A percentile compares a stretch with the other conserved stretches of the same genome.
These are phyloP conservation scores for Vannuccia rotundouncinata DNA, from an alignment of 2,888 invertebrate genomes.

Conservation along the genomic window DNA sequence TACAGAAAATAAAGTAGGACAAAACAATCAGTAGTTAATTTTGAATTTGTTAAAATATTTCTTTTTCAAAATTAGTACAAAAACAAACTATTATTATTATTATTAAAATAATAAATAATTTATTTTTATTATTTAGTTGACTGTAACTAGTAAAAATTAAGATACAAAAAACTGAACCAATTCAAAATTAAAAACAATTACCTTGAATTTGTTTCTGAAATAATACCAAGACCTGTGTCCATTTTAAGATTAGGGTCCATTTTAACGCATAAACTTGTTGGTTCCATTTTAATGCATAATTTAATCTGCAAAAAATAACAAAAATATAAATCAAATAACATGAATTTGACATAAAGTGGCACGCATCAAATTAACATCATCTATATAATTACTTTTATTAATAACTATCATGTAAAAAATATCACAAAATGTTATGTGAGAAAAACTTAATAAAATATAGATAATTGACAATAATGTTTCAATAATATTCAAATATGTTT, in stretches of 20 bases:
- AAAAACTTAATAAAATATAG: too few species aligned
- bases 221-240: neutral
- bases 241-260: neutral
- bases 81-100: neutral
- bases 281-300: neutral
- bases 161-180: too few species aligned
- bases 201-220: neutral
- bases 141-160: too few species aligned
- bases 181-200: neutral
- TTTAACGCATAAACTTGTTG: neutral
- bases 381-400: too few species aligned
- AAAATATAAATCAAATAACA: neutral
- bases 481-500: too few species aligned
- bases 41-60: neutral
- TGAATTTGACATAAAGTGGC: too few species aligned
- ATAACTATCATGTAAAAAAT: too few species aligned
- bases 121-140: too few species aligned
- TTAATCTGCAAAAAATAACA: neutral
- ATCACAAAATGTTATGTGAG: too few species aligned
- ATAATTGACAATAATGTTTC: too few species aligned
- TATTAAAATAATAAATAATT: neutral
- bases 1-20: neutral
- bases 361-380: too few species aligned
- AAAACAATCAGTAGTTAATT: neutral
- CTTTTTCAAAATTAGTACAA: neutral